phyloP scores from a whole-genome alignment of 2,113 vertebrate genomes.

The Proteles cristata region DNA sequence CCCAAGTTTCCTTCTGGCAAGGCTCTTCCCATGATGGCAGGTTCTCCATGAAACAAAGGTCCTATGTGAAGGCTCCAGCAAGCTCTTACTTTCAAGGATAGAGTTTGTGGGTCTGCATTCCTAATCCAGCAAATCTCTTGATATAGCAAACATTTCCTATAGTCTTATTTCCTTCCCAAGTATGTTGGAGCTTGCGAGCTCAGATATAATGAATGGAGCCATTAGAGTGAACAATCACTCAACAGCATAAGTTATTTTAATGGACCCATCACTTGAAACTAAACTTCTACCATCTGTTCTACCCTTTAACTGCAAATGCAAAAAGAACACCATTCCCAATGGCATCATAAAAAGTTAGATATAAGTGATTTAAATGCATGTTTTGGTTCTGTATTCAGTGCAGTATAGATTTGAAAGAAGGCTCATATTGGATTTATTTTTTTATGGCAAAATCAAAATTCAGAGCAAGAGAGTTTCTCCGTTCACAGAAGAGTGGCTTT shows the following conservation, averaged over 20 bases:
- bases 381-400: constrained; percentile 73
- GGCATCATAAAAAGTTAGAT: constrained; percentile 81
- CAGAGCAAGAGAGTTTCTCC: constrained; percentile 52
- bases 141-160: constrained; percentile 41
- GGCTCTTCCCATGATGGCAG: background rate
- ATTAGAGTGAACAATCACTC: constrained; percentile 71
- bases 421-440: constrained; percentile 68
- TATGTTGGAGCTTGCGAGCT: constrained; percentile 62
- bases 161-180: constrained; percentile 47
- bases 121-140: constrained; percentile 38
- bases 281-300: constrained; percentile 81
- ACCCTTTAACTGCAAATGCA: constrained; percentile 81
- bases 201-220: constrained; percentile 71
- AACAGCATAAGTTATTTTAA: constrained; percentile 80
- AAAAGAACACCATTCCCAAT: constrained; percentile 75
- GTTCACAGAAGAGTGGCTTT: constrained; percentile 58
- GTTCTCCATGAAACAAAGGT: background rate
- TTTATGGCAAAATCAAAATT: constrained; percentile 78
- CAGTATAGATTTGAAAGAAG: constrained; percentile 65
- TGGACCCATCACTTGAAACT: constrained; percentile 80
- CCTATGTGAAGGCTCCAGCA: background rate
- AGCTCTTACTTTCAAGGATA: background rate
- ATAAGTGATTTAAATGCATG: constrained; percentile 84
- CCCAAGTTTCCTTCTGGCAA: background rate
- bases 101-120: background rate